Percentiles rank a stretch among this genome's conserved stretches.
phyloP scores from a whole-genome alignment of 2,797 vertebrate genomes.

The Melopsittacus undulatus region DNA sequence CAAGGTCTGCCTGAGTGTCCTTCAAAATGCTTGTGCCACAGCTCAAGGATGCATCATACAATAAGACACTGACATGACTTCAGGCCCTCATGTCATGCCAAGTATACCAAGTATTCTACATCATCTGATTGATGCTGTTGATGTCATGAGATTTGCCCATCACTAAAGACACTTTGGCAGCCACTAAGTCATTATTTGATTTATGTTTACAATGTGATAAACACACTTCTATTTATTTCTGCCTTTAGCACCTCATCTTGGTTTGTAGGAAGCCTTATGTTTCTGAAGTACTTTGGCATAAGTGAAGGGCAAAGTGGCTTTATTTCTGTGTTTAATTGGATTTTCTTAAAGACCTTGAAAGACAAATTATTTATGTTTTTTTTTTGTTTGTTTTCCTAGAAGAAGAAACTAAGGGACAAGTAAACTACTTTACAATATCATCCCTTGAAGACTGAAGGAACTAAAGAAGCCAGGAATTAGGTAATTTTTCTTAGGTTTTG shows the following conservation, averaged over 20 bases:
- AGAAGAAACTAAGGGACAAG: not conserved
- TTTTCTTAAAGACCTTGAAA: not conserved
- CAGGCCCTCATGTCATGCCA: fast-evolving
- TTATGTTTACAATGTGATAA: not conserved
- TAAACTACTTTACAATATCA: not conserved
- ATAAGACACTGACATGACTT: fast-evolving
- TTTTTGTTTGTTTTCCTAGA: not conserved
- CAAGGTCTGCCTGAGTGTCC: not conserved
- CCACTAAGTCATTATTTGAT: not conserved
- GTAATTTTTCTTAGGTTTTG: not conserved
- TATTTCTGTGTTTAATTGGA: not conserved
- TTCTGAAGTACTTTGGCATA: not conserved
- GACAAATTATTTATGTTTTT: not conserved
- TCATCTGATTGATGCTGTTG: not conserved
- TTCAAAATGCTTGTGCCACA: not conserved
- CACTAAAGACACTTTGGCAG: not conserved
- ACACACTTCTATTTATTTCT: not conserved
- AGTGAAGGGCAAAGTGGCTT: not conserved
- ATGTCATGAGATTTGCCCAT: not conserved
- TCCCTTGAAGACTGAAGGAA: not conserved
- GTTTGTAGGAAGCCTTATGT: not conserved
- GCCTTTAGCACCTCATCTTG: not conserved
- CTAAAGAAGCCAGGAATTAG: not conserved
- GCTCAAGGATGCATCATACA: not conserved
- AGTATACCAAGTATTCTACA: fast-evolving